Conservation (phyloP, 2,797 vertebrate genomes). For the Melopsittacus undulatus region DNA sequence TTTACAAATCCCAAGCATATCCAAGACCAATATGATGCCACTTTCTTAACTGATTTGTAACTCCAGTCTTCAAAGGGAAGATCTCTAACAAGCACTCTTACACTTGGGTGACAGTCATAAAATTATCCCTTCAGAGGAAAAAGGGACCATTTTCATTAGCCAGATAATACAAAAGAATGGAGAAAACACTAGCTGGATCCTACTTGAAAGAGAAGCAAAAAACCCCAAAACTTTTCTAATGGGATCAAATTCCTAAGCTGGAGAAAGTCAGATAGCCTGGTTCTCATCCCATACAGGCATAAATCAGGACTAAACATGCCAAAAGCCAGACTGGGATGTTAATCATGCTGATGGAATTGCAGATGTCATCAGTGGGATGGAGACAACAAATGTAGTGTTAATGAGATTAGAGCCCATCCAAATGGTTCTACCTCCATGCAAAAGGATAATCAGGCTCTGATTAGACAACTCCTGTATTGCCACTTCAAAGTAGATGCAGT, state of each 20-base stretch:
- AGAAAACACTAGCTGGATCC: constrained; percentile 5
- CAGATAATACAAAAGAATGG: neutral
- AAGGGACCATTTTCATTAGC: neutral
- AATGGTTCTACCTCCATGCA: neutral
- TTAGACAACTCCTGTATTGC: neutral
- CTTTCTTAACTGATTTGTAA: constrained; percentile 9
- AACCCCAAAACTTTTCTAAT: neutral
- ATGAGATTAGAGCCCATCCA: constrained; percentile 30
- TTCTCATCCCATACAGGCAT: neutral
- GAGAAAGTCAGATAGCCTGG: neutral
- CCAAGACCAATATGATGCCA: neutral
- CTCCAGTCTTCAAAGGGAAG: neutral
- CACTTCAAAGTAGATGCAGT: constrained; percentile 7
- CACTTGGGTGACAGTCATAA: neutral
- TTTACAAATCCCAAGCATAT: constrained; percentile 5
- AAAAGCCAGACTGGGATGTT: neutral
- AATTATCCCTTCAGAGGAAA: neutral
- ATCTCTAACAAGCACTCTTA: neutral
- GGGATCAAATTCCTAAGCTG: neutral
- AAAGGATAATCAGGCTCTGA: neutral
- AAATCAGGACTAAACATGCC: neutral
- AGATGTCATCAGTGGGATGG: neutral
- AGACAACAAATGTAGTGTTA: neutral
- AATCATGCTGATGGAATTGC: neutral
- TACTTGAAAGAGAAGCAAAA: neutral